Base-by-base conservation (phyloP, 2,113 vertebrate genomes). In the Chelonoidis abingdonii region DNA sequence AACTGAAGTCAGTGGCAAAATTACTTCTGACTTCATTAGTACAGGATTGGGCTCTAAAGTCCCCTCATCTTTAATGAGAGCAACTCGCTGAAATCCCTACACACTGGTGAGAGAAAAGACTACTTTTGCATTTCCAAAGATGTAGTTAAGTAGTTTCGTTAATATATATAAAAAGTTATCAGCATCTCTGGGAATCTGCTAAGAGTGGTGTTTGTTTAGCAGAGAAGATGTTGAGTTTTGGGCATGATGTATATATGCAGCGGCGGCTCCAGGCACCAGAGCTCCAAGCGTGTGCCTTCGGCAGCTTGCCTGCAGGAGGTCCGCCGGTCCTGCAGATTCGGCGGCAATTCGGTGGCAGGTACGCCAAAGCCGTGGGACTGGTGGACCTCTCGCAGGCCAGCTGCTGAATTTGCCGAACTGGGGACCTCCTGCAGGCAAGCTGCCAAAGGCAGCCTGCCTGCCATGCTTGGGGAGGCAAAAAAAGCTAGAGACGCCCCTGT, bases 81-180 rank as follows among this genome's bases (percentile, higher is more conserved):
- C 88, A 76, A 91, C 84, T 82, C 82, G 80, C 86, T 85, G n/a
- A 90, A 93, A 85, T 62, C 94, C 90, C 85, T 35, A 72, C 80
- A 65, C n/a, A 44, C 17, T 49, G 41, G 0, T 8, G 44, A 76
- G 47, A 62, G 19, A 50, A 7, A 62, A 2, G 50, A 2, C 57
- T 56, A 24, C 76, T 2, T 35, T 1, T 49, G 57, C 1, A 3
- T 0, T 59, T 17, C 27, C 49, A 80, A 0, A 90, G 86, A 81
- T 72, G 57, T 76, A 90, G 72, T 3, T 69, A 84, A 53, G 35
- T 52, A 22, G 84, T 83, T 17, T 13, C 50, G 53, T 53, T 12
- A 31, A 69, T n/a, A n/a, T 69, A 69, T 21, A 69, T 54, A 27
- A 27, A 62, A 69, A n/a, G 35, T 69, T 31, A 69, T 35, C 16